Evolutionary conservation across 2,888 invertebrate species (phyloP), one percentile per base, ranked within the genome.

Genomic region (Automeris io): DNA sequence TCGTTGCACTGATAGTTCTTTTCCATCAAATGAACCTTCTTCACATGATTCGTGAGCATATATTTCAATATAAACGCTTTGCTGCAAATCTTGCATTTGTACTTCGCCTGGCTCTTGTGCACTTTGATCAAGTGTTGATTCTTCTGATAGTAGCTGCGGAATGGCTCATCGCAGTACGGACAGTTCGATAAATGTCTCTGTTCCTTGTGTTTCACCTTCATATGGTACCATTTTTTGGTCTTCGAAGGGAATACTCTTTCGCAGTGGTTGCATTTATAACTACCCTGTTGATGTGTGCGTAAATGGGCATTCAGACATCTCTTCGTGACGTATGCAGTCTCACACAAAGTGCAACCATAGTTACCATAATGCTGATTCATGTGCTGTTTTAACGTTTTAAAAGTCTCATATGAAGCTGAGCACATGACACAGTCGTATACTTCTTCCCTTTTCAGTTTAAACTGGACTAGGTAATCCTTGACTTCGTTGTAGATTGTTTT

Each of bases 1-100:
- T 87, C 79, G 0, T 76, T 72, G 18, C 89, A 89, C 33, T 81
- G 81, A 39, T 73, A 83, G 11, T 87, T 78, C 2, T 71, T 47
- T 37, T 85, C 85, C 79, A 81, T 83, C n/a, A 88, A 58, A 51
- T 88, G 88, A 31, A 68, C 67, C 31, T 76, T 77, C 39, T 81
- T 82, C 13, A 82, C 79, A 55, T 83, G 83, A 42, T 61, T 67
- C 77, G 78, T 83, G 0, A 83, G 39, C 5, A 83, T 51, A 1
- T 78, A 75, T 18, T 81, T 83, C 0, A 81, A 18, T 1, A 82
- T 61, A 39, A 73, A 85, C 0, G 64, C 45, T 13, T 77, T 77
- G 1, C 53, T 61, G 39, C 85, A 85, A 0, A 83, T 67, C 35
- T 85, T 82, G 35, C 85, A 85, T 34, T 82, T 83, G 42, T 83